A percentile compares a stretch with the other conserved stretches of the same genome.
These are phyloP conservation scores for Metopia argyrocephala DNA, from an alignment of 2,888 invertebrate genomes.

Conservation along the genomic window DNA sequence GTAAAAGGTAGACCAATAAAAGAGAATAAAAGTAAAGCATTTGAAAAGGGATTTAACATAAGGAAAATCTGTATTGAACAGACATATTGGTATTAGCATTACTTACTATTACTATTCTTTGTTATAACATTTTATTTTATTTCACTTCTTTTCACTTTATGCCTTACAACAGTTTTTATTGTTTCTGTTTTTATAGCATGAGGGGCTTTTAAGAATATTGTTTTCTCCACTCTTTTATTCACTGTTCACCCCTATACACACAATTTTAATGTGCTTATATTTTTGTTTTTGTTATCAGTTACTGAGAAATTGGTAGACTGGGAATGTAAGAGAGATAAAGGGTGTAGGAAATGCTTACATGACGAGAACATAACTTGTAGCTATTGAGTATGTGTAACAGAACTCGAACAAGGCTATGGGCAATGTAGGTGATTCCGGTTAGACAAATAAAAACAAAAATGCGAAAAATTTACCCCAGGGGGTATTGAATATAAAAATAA, in stretches of 20 bases:
- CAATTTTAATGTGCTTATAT: no score
- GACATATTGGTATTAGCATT: no score
- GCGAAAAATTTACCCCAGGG: slow-evolving; percentile 55
- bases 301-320: not conserved
- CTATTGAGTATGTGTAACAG: not conserved
- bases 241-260: not conserved
- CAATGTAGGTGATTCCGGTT: no score
- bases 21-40: not conserved
- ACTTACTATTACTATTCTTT: slow-evolving; percentile 60
- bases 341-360: slow-evolving; percentile 57
- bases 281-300: no score
- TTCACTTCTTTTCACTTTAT: slow-evolving; percentile 1
- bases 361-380: slow-evolving; percentile 53
- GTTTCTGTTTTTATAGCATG: slow-evolving; percentile 57
- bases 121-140: slow-evolving; percentile 10
- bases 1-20: slow-evolving; percentile 49
- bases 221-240: slow-evolving; percentile 11
- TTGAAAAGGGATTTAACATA: slow-evolving; percentile 50
- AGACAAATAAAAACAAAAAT: slow-evolving; percentile 37
- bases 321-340: not conserved
- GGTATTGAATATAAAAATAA: slow-evolving; percentile 50
- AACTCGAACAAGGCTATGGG: not conserved
- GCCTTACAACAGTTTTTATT: slow-evolving; percentile 28
- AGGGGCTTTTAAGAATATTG: slow-evolving; percentile 59
- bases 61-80: slow-evolving; percentile 63